Conservation (phyloP, 2,888 invertebrate species). For the Opisthograptis luteolata region DNA sequence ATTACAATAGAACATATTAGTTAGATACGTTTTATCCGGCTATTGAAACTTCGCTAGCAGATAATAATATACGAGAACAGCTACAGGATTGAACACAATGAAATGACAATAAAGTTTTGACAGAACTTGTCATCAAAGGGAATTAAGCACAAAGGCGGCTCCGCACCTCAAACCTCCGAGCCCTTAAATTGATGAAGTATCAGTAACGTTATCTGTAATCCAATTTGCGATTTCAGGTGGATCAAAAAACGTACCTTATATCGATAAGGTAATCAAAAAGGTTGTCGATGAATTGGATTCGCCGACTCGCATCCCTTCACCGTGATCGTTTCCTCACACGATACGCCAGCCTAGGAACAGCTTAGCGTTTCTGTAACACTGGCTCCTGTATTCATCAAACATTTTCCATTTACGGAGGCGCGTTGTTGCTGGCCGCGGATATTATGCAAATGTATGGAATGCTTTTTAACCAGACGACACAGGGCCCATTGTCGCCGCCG, state of each 20-base stretch:
- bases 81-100: neutral
- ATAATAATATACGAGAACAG: neutral
- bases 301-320: neutral
- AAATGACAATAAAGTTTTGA: constrained; percentile 2
- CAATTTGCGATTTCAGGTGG: neutral
- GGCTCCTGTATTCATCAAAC: constrained; percentile 25
- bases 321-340: neutral
- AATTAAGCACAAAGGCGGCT: constrained; percentile 1
- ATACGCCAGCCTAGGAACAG: neutral
- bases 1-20: no score
- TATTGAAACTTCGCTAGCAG: neutral
- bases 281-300: neutral
- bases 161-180: neutral
- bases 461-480: constrained; percentile 27
- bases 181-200: neutral
- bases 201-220: neutral
- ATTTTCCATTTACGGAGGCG: constrained; percentile 14
- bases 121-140: constrained; percentile 9
- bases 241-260: neutral
- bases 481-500: constrained; percentile 19
- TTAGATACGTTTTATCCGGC: no score
- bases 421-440: constrained; percentile 8
- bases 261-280: neutral
- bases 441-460: constrained; percentile 29
- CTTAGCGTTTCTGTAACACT: constrained; percentile 14